Evolutionary conservation across 2,113 vertebrate species (phyloP).

Genomic region (Austrofundulus limnaeus): DNA sequence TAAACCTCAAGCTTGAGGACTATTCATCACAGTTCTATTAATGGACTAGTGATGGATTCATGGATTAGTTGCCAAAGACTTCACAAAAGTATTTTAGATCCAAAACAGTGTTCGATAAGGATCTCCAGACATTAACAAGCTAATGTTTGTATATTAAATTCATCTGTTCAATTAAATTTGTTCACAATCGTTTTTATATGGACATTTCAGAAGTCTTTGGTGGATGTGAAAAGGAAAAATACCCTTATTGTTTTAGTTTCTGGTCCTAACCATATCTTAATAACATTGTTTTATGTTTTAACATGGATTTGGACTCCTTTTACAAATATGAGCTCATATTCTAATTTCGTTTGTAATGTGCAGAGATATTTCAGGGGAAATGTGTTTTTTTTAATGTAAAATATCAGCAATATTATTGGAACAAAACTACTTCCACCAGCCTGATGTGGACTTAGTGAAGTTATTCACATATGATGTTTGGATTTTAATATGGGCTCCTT

Average conservation of each 20-base stretch:
- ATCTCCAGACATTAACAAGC: not conserved
- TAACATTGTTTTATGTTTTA: constrained; percentile 8
- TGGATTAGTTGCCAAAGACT: constrained; percentile 5
- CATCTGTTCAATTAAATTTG: not conserved
- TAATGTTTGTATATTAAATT: not conserved
- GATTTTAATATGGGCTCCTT: constrained; percentile 24
- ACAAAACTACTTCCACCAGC: not conserved
- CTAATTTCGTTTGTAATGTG: constrained; percentile 22
- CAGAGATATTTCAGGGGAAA: constrained; percentile 49
- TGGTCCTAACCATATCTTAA: not conserved
- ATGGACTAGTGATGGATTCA: constrained; percentile 1
- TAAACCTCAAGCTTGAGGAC: constrained; percentile 2
- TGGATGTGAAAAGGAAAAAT: not conserved
- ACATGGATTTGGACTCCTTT: constrained; percentile 2
- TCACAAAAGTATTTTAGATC: constrained; percentile 18
- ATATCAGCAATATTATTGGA: constrained; percentile 19
- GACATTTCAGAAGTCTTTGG: not conserved
- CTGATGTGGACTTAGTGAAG: constrained; percentile 1
- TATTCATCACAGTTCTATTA: not conserved
- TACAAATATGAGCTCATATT: constrained; percentile 5
- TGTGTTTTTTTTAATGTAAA: constrained; percentile 4
- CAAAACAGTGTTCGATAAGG: constrained; percentile 5
- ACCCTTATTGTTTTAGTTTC: not conserved
- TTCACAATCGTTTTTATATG: not conserved
- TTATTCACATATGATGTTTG: not conserved